Evolutionary conservation across 2,113 vertebrate species (phyloP).

Genomic region (Corvus hawaiiensis): DNA sequence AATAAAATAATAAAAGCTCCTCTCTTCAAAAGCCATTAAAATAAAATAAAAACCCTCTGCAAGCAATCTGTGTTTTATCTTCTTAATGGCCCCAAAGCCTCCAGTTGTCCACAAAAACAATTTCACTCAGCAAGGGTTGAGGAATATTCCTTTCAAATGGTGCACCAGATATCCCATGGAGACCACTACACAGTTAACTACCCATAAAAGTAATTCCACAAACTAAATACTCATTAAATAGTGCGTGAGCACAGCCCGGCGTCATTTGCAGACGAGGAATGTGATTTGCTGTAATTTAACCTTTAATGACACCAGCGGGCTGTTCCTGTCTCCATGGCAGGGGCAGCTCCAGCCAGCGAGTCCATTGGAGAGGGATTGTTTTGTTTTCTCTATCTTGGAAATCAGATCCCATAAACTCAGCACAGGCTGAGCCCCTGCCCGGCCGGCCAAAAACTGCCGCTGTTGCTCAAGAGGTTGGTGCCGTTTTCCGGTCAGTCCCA

Average conservation of each 20-base stretch:
- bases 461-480: background rate
- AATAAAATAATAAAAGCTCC: background rate
- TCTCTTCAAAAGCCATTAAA: background rate
- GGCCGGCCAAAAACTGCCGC: background rate
- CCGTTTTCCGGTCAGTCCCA: background rate
- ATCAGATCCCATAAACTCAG: background rate
- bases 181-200: constrained; percentile 2
- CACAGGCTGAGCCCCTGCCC: background rate
- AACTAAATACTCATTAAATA: constrained; percentile 18
- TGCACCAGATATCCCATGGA: constrained; percentile 35
- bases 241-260: background rate
- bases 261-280: accelerated
- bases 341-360: background rate
- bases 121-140: background rate
- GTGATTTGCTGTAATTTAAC: background rate
- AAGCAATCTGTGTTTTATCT: constrained; percentile 52
- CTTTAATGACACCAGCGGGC: background rate
- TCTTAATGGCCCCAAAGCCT: constrained; percentile 27
- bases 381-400: background rate
- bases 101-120: constrained; percentile 42
- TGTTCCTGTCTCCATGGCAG: background rate
- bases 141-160: constrained; percentile 39
- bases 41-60: background rate
- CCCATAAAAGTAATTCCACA: constrained; percentile 38
- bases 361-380: background rate